Percentiles rank a stretch among this genome's conserved stretches.
Conservation (phyloP, 2,113 vertebrate genomes). For the Microcebus ravelobensis region DNA sequence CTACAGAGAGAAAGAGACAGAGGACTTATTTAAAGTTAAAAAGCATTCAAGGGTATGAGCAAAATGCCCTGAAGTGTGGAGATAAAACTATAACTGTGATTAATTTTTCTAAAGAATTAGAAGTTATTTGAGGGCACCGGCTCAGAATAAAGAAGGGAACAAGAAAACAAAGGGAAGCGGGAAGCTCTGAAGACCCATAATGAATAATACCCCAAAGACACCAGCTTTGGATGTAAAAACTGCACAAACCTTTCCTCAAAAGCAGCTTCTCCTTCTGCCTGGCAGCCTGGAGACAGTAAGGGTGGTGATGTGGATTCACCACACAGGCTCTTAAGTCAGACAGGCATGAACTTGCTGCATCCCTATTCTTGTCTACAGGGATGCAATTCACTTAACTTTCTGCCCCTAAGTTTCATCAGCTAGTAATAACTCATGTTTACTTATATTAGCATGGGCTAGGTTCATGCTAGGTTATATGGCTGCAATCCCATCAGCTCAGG, state of each 20-base stretch:
- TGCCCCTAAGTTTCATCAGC: too few species aligned
- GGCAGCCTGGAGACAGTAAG: background rate
- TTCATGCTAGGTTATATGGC: background rate
- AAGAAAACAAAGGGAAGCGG: background rate
- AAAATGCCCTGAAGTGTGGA: slow-evolving; percentile 6
- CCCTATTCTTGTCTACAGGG: background rate
- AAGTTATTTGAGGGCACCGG: slow-evolving; percentile 17
- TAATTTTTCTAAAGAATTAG: slow-evolving; percentile 37
- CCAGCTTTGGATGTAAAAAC: background rate
- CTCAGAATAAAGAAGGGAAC: slow-evolving; percentile 49
- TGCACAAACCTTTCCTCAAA: background rate
- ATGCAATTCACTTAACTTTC: background rate
- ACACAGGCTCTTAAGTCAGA: background rate
- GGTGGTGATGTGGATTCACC: rapidly evolving
- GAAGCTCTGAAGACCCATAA: background rate
- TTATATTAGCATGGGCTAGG: background rate
- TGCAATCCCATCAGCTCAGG: background rate
- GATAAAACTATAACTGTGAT: background rate
- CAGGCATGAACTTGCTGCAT: background rate
- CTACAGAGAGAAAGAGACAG: background rate
- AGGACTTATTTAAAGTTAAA: slow-evolving; percentile 58
- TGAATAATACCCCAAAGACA: background rate
- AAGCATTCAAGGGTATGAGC: slow-evolving; percentile 53
- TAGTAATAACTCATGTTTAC: background rate
- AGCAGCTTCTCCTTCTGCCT: background rate